These are phyloP conservation scores for Dipodomys spectabilis DNA, from an alignment of 2,113 vertebrate genomes.

Conservation along the genomic window DNA sequence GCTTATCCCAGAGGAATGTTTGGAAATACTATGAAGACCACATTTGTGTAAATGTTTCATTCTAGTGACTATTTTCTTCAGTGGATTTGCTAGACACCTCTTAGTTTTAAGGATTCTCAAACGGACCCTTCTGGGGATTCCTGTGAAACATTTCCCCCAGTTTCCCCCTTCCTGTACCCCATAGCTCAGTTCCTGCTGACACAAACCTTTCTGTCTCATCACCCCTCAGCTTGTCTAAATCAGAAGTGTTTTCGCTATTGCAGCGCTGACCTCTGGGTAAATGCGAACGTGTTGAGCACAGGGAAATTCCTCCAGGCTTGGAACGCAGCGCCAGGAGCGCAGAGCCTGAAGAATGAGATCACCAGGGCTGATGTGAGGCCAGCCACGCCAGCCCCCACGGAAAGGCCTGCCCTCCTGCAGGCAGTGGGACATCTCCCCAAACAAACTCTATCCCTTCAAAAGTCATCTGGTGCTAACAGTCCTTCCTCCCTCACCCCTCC, in stretches of 20 bases:
- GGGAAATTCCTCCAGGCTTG: conserved; percentile 70
- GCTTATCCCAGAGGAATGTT: conserved; percentile 68
- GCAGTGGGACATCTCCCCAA: background rate
- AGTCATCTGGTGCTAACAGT: too few relatives aligned
- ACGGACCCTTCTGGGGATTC: background rate
- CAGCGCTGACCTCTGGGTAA: conserved; percentile 55
- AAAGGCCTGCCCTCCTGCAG: background rate
- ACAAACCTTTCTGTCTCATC: conserved; percentile 64
- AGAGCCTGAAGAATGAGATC: conserved; percentile 43
- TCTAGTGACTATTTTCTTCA: conserved; percentile 27
- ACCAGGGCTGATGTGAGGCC: background rate
- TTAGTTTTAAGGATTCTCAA: conserved; percentile 55
- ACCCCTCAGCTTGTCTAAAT: conserved; percentile 76
- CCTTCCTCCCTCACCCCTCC: background rate
- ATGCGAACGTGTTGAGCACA: conserved; percentile 44
- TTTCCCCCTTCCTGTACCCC: conserved; percentile 50
- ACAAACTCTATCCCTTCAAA: background rate
- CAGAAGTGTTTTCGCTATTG: conserved; percentile 72
- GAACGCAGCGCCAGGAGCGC: background rate
- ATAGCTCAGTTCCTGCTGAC: conserved; percentile 59
- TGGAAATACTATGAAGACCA: conserved; percentile 53
- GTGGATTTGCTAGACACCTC: conserved; percentile 52
- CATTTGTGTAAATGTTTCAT: conserved; percentile 44
- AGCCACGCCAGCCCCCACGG: background rate
- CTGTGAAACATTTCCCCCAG: background rate